Percentiles rank a stretch among this genome's conserved stretches.
These are phyloP conservation scores for Apis cerana DNA, from an alignment of 1,140 invertebrate species.

Conservation along the genomic window DNA sequence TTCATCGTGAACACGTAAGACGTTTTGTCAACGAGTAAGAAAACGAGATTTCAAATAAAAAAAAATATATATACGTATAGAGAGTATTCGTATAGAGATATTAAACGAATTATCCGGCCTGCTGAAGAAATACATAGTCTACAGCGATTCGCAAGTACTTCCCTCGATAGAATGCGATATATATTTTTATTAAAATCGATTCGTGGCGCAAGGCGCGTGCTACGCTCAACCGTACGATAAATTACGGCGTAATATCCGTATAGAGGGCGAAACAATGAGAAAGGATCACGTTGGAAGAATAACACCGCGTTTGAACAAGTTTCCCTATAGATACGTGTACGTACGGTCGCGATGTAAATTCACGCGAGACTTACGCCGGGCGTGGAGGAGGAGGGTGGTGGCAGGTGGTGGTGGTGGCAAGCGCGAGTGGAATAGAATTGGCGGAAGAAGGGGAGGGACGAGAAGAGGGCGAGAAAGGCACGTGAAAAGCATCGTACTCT, in stretches of 20 bases:
- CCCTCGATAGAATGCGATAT: background rate
- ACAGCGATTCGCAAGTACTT: constrained; percentile 11
- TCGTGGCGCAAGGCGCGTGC: constrained; percentile 7
- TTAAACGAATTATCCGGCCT: constrained; percentile 5
- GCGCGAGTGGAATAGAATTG: background rate
- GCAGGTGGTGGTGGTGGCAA: background rate
- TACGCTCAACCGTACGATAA: constrained; percentile 11
- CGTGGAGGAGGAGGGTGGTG: background rate
- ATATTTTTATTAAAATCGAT: constrained; percentile 39
- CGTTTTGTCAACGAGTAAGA: background rate
- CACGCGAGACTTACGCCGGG: constrained; percentile 37
- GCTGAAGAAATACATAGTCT: background rate
- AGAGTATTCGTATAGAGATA: background rate
- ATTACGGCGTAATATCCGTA: constrained; percentile 42
- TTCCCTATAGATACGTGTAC: background rate
- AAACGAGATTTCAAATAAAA: background rate
- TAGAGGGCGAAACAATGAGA: constrained; percentile 41
- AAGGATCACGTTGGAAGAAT: constrained; percentile 42
- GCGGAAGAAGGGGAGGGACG: background rate
- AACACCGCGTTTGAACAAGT: constrained; percentile 39
- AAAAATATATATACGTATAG: too few species aligned
- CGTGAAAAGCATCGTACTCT: constrained; percentile 24
- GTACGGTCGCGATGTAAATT: constrained; percentile 18
- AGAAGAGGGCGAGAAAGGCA: background rate
- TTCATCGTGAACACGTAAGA: background rate